phyloP scores from a whole-genome alignment of 2,113 vertebrate species.

The Colistium nudipinnis region DNA sequence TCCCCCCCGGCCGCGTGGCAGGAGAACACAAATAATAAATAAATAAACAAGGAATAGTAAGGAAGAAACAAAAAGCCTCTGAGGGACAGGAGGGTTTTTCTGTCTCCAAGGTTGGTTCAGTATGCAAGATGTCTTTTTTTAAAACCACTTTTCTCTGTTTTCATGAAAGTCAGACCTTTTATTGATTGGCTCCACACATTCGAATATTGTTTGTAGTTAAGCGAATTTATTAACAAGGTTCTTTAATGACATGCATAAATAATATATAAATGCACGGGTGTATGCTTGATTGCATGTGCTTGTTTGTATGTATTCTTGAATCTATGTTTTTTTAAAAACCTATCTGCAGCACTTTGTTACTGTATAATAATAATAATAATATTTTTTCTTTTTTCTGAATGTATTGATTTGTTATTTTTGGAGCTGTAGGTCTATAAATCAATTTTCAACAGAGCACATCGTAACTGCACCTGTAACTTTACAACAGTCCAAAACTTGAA shows the following conservation, averaged over 20 bases:
- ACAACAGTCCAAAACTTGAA: neutral
- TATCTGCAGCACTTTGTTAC: too few relatives aligned
- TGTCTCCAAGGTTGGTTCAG: slow-evolving; percentile 12
- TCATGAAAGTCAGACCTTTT: neutral
- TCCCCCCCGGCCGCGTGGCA: slow-evolving; percentile 44
- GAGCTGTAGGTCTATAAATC: neutral
- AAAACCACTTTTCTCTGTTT: neutral
- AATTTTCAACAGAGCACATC: neutral
- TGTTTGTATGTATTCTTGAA: too few relatives aligned
- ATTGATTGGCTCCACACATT: neutral
- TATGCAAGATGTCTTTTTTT: neutral
- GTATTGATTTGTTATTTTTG: too few relatives aligned
- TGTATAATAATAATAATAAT: too few relatives aligned
- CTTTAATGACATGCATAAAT: too few relatives aligned
- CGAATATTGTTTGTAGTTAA: neutral
- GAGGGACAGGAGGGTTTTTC: neutral
- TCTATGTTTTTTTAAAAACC: too few relatives aligned
- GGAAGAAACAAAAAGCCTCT: slow-evolving; percentile 43
- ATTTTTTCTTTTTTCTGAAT: too few relatives aligned
- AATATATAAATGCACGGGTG: too few relatives aligned
- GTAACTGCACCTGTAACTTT: neutral
- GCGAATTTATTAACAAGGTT: too few relatives aligned
- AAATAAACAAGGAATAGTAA: slow-evolving; percentile 45
- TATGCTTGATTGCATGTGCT: too few relatives aligned
- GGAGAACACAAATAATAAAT: slow-evolving; percentile 46